Base-by-base conservation (phyloP, 2,888 invertebrate genomes). In the Lasiommata megera region DNA sequence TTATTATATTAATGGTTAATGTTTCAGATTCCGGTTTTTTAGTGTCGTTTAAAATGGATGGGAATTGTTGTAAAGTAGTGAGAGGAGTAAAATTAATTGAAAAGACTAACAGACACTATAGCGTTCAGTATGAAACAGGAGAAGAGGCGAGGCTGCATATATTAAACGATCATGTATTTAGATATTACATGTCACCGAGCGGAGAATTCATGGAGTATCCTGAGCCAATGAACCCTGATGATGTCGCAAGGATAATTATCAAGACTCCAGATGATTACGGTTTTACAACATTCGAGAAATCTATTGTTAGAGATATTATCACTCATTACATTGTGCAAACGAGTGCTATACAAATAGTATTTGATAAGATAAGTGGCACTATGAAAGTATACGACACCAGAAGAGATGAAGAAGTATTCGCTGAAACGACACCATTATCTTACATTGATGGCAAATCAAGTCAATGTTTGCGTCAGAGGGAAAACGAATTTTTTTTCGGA, bases 111-210 rank as follows among this genome's bases (percentile, higher is more conserved):
- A 70, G 63, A 7, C 72, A 77, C 58, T 89, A 74, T 61, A 56
- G 65, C 9, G 77, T 89, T 50, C 53, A 73, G 52, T 89, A 84
- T 65, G 58, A 64, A 58, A 79, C 79, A 2, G 79, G 79, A 1
- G 85, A 88, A 75, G 54, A 64, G 16, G 82, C 82, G 1, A 78
- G 71, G 62, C 62, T 90, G 17, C 70, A 79, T 55, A 80, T 90
- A 57, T 65, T 88, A 34, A 88, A 85, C 62, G 73, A 74, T 46
- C 88, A 88, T 71, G 85, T 84, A 0, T 82, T 88, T 54, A 79
- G 82, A 68, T 89, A 76, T 61, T 82, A 86, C 66, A 82, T 89
- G 81, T 84, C 87, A 1, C 83, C 82, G 1, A 75, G 68, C n/a
- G 80, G 79, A 1, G 61, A 63, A 1, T 90, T 88, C 59, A 64